A percentile compares a stretch with the other conserved stretches of the same genome.
phyloP scores from a whole-genome alignment of 2,113 vertebrate species.

The Felis catus region DNA sequence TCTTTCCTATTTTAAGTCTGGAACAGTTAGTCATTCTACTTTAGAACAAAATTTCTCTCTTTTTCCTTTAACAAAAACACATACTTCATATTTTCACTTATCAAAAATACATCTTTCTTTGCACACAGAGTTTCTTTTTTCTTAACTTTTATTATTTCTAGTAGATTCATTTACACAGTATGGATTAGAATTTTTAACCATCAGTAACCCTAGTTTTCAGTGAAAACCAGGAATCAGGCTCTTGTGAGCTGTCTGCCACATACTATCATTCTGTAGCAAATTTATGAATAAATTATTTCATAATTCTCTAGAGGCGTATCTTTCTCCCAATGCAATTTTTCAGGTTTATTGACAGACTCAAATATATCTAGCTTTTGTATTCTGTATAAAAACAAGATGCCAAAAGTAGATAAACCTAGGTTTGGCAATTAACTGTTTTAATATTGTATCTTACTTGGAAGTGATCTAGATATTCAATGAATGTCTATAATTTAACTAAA shows the following conservation, averaged over 20 bases:
- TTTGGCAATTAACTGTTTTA: conserved; percentile 7
- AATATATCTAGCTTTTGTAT: background rate
- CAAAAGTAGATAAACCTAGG: background rate
- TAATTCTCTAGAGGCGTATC: background rate
- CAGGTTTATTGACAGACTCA: background rate
- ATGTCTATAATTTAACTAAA: background rate
- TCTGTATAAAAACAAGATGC: background rate
- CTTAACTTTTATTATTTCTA: background rate
- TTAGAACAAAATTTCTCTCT: background rate
- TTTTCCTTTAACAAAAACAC: background rate
- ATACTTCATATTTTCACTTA: background rate
- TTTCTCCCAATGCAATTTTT: background rate
- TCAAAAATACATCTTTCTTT: background rate
- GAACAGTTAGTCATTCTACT: background rate
- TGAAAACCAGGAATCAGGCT: background rate
- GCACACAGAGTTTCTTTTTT: background rate
- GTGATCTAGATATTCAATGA: background rate
- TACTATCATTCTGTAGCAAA: background rate
- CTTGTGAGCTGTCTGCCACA: background rate
- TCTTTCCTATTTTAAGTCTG: background rate
- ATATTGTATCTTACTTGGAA: background rate
- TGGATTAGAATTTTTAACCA: background rate
- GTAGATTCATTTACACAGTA: background rate
- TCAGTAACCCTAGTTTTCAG: background rate
- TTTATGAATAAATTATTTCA: background rate